A percentile compares a stretch with the other conserved stretches of the same genome.
Conservation (phyloP, 2,888 invertebrate genomes). For the Argyra leucocephala region DNA sequence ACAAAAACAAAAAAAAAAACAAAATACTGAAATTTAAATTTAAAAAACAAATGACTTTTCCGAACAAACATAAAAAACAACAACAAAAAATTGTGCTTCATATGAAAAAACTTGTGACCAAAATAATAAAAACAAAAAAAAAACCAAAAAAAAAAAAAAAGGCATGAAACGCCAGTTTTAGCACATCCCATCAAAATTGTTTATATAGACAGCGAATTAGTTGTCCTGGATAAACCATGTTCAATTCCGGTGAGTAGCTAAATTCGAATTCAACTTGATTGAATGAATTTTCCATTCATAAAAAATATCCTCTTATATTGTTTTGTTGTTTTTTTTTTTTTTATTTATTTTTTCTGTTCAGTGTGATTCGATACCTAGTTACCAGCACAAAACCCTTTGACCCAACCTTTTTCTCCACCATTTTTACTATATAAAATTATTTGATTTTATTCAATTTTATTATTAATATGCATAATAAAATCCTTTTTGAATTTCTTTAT, state of each 20-base stretch:
- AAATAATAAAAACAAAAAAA: background rate
- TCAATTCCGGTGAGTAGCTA: slow-evolving; percentile 70
- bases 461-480: no score
- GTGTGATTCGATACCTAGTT: no score
- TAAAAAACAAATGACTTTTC: no score
- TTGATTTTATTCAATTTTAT: no score
- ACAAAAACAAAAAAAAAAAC: slow-evolving; percentile 12
- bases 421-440: no score
- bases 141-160: slow-evolving; percentile 30
- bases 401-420: no score
- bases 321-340: no score
- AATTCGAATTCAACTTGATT: background rate
- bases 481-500: no score
- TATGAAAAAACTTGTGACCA: background rate
- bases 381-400: no score
- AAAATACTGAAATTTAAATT: background rate
- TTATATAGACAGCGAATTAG: slow-evolving; percentile 71
- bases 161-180: slow-evolving; percentile 82
- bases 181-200: slow-evolving; percentile 71
- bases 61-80: slow-evolving; percentile 5
- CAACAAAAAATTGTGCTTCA: slow-evolving; percentile 11
- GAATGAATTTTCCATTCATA: no score
- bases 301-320: no score
- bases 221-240: slow-evolving; percentile 84
- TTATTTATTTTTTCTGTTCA: no score